These are phyloP conservation scores for Conus betulinus DNA, from an alignment of 1,140 invertebrate genomes.

Conservation along the genomic window DNA sequence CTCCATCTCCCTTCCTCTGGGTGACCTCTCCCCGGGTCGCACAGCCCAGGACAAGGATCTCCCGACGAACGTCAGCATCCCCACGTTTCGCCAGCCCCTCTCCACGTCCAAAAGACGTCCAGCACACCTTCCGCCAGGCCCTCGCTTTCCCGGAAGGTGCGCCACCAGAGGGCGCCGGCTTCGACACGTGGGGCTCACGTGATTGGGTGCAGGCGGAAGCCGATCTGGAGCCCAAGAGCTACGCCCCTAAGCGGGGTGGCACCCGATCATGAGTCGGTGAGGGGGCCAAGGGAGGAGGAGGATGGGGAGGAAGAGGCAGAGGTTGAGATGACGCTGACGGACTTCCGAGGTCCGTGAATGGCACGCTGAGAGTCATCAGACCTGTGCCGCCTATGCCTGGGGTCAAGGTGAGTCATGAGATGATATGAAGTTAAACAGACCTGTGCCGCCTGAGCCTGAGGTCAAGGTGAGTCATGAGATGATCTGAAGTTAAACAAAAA, in stretches of 20 bases:
- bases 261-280: conserved; percentile 3
- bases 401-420: too few relatives aligned
- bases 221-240: background rate
- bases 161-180: background rate
- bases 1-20: background rate
- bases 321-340: background rate
- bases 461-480: too few relatives aligned
- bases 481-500: too few relatives aligned
- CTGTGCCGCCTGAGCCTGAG: too few relatives aligned
- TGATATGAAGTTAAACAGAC: too few relatives aligned
- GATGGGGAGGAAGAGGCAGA: background rate
- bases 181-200: conserved; percentile 16
- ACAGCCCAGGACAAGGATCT: background rate
- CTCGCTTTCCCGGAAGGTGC: background rate
- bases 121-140: background rate
- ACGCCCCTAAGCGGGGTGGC: conserved; percentile 9
- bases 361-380: background rate
- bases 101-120: background rate
- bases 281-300: background rate
- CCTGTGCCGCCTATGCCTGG: background rate
- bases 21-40: background rate
- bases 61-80: background rate
- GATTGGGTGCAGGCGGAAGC: background rate
- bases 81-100: background rate
- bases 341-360: conserved; percentile 10